Evolutionary conservation across 1,140 invertebrate genomes (phyloP), one percentile per base, ranked within the genome.

Genomic region (Conus betulinus): DNA sequence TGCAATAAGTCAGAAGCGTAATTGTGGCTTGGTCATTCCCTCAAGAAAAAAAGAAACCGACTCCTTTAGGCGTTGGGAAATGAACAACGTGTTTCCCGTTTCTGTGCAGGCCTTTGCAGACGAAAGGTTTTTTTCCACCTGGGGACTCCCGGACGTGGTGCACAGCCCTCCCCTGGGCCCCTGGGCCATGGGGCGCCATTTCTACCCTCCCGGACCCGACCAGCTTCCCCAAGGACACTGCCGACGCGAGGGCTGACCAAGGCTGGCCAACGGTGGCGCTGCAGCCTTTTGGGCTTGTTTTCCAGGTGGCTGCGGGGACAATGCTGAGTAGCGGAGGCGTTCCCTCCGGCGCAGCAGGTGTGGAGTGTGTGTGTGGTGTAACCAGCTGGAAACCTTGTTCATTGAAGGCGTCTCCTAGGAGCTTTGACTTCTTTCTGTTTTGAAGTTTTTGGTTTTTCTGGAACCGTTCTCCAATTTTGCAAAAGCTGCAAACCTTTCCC

Each of bases 101-200:
- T 17, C 6, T 87, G 39, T 20, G 67, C 67, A 71, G 67, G 67
- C 67, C 11, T n/a, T 6, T 71, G 67, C 67, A 71, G 67, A 71
- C 92, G 60, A 79, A 92, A 13, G n/a, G n/a, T n/a, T n/a, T n/a
- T 88, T 95, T 10, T 89, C 90, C 78, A 85, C 23, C 79, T 95
- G 17, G 94, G 94, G n/a, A n/a, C 3, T 89, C 88, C 17, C n/a
- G n/a, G 90, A 92, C 55, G 88, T 88, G 25, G 88, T 91, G 17
- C 94, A 95, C 90, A 92, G 93, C 95, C n/a, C 74, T 96, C n/a
- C 90, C 2, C 88, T 96, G 27, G 91, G n/a, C n/a, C n/a, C 90
- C 23, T 96, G 95, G 95, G 91, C 94, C 51, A 90, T 95, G 11
- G 89, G 95, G 23, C 89, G 93, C 20, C 93, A 93, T 74, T 63